Percentiles rank a stretch among this genome's conserved stretches.
Conservation (phyloP, 2,113 vertebrate genomes). For the Seriola aureovittata region DNA sequence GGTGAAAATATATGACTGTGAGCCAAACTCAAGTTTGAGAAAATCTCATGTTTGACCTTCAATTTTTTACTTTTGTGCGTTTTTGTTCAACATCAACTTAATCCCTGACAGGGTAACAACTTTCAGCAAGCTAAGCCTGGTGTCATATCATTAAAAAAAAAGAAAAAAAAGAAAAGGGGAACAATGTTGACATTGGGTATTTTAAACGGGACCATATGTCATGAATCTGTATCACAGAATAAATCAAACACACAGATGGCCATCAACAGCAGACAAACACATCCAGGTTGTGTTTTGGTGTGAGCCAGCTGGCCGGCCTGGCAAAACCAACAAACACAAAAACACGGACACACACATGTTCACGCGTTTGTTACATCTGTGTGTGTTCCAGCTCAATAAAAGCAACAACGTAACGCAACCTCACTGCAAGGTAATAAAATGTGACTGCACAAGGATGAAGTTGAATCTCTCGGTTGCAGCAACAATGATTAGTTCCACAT, state of each 20-base stretch:
- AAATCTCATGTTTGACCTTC: constrained; percentile 40
- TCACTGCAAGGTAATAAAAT: background rate
- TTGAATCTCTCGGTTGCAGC: background rate
- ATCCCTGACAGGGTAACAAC: background rate
- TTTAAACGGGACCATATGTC: constrained; percentile 68
- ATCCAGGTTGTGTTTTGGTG: constrained; percentile 87
- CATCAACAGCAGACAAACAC: constrained; percentile 70
- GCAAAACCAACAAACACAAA: constrained; percentile 77
- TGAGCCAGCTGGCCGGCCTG: constrained; percentile 73
- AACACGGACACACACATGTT: constrained; percentile 49
- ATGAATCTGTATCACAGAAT: constrained; percentile 66
- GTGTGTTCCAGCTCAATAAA: constrained; percentile 43
- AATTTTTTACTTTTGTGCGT: background rate
- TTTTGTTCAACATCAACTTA: background rate
- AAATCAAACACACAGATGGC: constrained; percentile 76
- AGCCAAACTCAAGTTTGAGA: constrained; percentile 17
- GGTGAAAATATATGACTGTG: constrained; percentile 18
- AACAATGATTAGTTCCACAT: constrained; percentile 7
- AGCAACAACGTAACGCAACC: constrained; percentile 13
- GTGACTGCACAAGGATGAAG: background rate
- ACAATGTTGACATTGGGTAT: constrained; percentile 47
- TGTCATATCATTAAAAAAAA: constrained; percentile 44
- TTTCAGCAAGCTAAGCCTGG: constrained; percentile 14
- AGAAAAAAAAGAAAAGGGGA: background rate
- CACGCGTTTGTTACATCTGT: constrained; percentile 38